Evolutionary conservation across 2,797 vertebrate species (phyloP).

Genomic region (Sebastes jordani): DNA sequence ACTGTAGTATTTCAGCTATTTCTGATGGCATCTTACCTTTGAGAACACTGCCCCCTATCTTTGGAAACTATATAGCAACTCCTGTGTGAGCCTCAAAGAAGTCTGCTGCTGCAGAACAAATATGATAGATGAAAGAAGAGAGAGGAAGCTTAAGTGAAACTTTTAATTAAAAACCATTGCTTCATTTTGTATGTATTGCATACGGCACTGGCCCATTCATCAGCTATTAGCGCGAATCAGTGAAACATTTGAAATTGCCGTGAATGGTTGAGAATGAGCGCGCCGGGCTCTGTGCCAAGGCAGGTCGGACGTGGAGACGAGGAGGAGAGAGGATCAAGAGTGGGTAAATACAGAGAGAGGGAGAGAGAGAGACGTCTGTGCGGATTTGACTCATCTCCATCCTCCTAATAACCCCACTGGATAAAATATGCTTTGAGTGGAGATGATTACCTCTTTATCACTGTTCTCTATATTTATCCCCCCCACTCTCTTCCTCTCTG

Average conservation of each 20-base stretch:
- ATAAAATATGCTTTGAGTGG: constrained; percentile 73
- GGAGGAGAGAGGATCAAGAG: constrained; percentile 55
- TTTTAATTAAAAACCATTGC: constrained; percentile 66
- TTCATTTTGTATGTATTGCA: constrained; percentile 54
- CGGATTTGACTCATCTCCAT: constrained; percentile 67
- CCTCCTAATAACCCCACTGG: constrained; percentile 70
- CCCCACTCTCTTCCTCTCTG: constrained; percentile 45
- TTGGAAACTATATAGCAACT: constrained; percentile 27
- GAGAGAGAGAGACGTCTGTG: constrained; percentile 25
- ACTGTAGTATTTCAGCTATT: background rate
- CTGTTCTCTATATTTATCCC: constrained; percentile 70
- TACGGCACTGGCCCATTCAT: constrained; percentile 54
- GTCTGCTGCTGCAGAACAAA: constrained; percentile 20
- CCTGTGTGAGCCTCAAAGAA: background rate
- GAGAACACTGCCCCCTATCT: constrained; percentile 83
- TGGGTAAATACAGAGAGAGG: constrained; percentile 28
- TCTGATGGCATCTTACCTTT: constrained; percentile 58
- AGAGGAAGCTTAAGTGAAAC: constrained; percentile 36
- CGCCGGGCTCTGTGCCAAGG: constrained; percentile 49
- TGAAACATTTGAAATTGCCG: constrained; percentile 62
- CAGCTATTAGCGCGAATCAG: constrained; percentile 71
- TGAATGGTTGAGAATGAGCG: constrained; percentile 56
- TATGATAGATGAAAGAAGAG: constrained; percentile 14
- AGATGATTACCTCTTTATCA: constrained; percentile 76
- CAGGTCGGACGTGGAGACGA: constrained; percentile 49